Base-by-base conservation (phyloP, 2,113 vertebrate species). In the Archocentrus centrarchus region DNA sequence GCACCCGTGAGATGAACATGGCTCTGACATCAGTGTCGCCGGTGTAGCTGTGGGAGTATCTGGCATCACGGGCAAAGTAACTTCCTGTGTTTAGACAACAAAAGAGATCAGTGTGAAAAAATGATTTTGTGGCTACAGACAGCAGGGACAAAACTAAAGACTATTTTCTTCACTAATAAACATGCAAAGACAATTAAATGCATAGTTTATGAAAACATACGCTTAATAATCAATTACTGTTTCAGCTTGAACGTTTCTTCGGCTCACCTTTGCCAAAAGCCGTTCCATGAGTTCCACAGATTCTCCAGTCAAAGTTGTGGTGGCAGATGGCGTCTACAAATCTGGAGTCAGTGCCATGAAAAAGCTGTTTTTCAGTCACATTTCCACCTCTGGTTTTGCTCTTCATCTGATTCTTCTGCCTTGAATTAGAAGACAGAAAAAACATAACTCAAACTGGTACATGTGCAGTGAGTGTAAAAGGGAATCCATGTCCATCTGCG, bases 1-100 rank as follows among this genome's bases (percentile, higher is more conserved):
- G 90, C 61, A 99, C 96, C 27, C 97, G 96, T 17, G 97, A 96
- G 61, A 96, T 80, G 82, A 99, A 99, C 97, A 99, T 97, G 55
- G n/a, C 80, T 78, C 84, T 9, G 0, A 68, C 66, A 2, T 66
- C 44, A 0, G 86, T 14, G 3, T 14, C 13, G 0, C 83, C 59
- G 1, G 93, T 93, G 94, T 97, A 98, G 75, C 75, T 93, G 90
- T 97, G 88, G 53, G 97, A 99, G 61, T 97, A 98, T 0, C 94
- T 96, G 0, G 98, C 96, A 53, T 99, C 97, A 1, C 96, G 95
- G 64, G 98, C 97, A 92, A 99, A 99, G 93, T 99, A 99, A 83
- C 97, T 98, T 39, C 98, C 98, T 99, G 93, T 47, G n/a, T 81
- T 85, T 58, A 73, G 39, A 86, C 4, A 89, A 0, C 84, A 27